Percentiles rank a stretch among this genome's conserved stretches.
phyloP scores from a whole-genome alignment of 2,888 invertebrate genomes.

The Omphaloscelis lunosa region DNA sequence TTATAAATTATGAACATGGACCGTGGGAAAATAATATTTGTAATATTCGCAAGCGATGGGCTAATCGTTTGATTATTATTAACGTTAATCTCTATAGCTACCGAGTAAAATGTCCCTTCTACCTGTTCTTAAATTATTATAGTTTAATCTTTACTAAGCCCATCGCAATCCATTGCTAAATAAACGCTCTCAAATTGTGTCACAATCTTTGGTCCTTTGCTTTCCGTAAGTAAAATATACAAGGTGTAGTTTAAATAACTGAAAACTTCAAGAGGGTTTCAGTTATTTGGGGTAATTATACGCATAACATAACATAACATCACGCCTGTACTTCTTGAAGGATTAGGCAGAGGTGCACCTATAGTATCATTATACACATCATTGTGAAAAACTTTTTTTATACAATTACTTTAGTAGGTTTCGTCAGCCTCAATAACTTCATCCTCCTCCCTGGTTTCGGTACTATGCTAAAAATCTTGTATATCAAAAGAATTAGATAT shows the following conservation, averaged over 20 bases:
- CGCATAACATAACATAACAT: no score
- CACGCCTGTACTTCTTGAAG: no score
- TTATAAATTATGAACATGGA: constrained; percentile 37
- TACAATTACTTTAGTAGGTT: background rate
- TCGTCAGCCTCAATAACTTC: background rate
- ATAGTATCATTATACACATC: background rate
- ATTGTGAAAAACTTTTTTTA: background rate
- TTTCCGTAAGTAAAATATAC: background rate
- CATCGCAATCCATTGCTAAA: background rate
- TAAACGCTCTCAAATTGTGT: background rate
- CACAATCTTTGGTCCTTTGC: background rate
- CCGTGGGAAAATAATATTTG: constrained; percentile 57
- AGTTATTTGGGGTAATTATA: background rate
- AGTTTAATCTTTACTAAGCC: constrained; percentile 4
- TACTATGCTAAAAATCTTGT: background rate
- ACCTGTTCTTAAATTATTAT: constrained; percentile 11
- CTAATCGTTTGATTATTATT: constrained; percentile 23
- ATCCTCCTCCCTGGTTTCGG: background rate
- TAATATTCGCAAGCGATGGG: constrained; percentile 50
- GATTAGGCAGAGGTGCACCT: no score
- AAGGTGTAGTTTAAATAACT: no score
- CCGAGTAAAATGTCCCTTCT: constrained; percentile 4
- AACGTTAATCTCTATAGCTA: constrained; percentile 26
- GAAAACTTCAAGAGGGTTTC: background rate
- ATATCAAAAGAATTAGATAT: background rate